These are phyloP conservation scores for Clarias laeviceps DNA, from an alignment of 2,797 vertebrate genomes.

Conservation along the genomic window DNA sequence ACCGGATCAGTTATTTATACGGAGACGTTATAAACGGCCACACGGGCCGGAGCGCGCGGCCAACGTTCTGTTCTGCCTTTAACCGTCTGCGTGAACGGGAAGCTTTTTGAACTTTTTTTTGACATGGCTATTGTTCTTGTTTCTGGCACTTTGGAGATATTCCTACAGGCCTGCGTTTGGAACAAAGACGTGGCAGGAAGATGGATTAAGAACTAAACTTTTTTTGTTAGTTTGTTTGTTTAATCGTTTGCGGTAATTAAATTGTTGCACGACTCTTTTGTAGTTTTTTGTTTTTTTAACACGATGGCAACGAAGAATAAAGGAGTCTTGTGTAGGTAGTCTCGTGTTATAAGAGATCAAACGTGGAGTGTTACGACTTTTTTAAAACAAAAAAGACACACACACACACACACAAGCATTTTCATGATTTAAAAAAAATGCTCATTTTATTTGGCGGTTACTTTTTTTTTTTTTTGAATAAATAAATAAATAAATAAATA, in stretches of 20 bases:
- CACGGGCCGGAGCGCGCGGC: conserved; percentile 19
- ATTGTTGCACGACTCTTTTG: neutral
- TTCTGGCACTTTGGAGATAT: neutral
- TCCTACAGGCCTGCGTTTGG: neutral
- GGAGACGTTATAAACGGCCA: conserved; percentile 35
- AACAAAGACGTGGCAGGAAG: conserved; percentile 34
- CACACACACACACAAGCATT: too few relatives aligned
- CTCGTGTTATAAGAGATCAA: neutral
- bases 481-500: neutral
- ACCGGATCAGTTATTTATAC: conserved; percentile 12
- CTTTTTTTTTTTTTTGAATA: neutral
- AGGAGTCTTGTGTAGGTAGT: neutral
- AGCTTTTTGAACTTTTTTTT: conserved; percentile 12
- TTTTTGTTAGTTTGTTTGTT: neutral
- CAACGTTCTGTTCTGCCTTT: neutral
- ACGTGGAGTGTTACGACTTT: neutral
- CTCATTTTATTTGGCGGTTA: neutral
- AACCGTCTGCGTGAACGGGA: neutral
- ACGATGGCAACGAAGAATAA: conserved; percentile 4
- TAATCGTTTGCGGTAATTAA: neutral
- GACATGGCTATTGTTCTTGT: conserved; percentile 36
- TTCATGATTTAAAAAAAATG: neutral
- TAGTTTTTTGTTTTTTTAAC: neutral
- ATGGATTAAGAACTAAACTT: conserved; percentile 41
- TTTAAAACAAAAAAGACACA: neutral